Percentiles rank a stretch among this genome's conserved stretches.
phyloP scores from a whole-genome alignment of 2,888 invertebrate species.

The Polietes domitor region DNA sequence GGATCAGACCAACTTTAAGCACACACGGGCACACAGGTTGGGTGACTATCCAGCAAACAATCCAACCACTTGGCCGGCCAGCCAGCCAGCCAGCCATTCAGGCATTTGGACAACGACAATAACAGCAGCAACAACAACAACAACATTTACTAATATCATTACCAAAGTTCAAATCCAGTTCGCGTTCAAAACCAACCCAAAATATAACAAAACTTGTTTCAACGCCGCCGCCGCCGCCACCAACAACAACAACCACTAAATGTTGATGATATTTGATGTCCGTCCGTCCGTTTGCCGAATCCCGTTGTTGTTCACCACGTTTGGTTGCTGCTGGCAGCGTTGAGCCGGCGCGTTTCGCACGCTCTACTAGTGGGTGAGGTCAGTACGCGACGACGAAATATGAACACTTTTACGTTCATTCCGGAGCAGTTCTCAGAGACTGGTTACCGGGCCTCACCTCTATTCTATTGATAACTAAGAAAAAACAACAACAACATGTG shows the following conservation, averaged over 20 bases:
- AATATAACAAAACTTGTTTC: slow-evolving; percentile 64
- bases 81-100: slow-evolving; percentile 41
- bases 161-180: slow-evolving; percentile 67
- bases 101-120: slow-evolving; percentile 34
- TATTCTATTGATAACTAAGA: slow-evolving; percentile 27
- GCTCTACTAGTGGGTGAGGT: slow-evolving; percentile 78
- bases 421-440: not conserved
- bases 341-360: slow-evolving; percentile 54
- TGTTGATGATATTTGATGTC: slow-evolving; percentile 38
- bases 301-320: slow-evolving; percentile 29
- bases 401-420: not conserved
- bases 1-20: slow-evolving; percentile 60
- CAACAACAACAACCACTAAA: slow-evolving; percentile 20
- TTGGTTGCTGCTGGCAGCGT: slow-evolving; percentile 33
- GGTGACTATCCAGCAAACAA: slow-evolving; percentile 52
- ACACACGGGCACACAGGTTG: slow-evolving; percentile 39
- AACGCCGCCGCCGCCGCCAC: slow-evolving; percentile 9
- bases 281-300: slow-evolving; percentile 44
- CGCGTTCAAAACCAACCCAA: slow-evolving; percentile 46
- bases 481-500: slow-evolving; percentile 9
- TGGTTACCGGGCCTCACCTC: slow-evolving; percentile 32
- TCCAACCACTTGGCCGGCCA: slow-evolving; percentile 36
- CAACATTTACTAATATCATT: slow-evolving; percentile 56
- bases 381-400: slow-evolving; percentile 68
- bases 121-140: slow-evolving; percentile 36